phyloP scores from a whole-genome alignment of 2,888 invertebrate species.

The Stictocephala bisonia region DNA sequence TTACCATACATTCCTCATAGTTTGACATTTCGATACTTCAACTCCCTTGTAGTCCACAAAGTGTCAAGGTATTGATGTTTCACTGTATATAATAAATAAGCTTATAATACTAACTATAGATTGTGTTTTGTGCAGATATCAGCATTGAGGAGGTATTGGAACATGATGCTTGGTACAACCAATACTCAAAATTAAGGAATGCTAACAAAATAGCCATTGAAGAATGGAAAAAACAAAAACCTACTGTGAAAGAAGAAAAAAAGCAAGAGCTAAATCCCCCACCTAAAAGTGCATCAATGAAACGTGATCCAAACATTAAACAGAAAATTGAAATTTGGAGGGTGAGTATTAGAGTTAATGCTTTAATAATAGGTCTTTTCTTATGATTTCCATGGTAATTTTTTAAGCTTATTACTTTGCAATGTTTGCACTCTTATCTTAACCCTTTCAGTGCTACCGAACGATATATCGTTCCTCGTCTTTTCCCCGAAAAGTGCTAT shows the following conservation, averaged over 20 bases:
- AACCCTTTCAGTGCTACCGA: too few relatives aligned
- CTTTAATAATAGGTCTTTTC: not conserved
- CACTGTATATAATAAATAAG: too few relatives aligned
- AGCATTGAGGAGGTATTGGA: conserved; percentile 25
- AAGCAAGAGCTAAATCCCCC: not conserved
- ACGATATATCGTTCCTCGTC: too few relatives aligned
- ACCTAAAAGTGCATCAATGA: not conserved
- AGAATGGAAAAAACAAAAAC: conserved; percentile 40
- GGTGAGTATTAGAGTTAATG: not conserved
- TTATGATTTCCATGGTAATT: not conserved
- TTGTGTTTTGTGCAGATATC: conserved; percentile 37
- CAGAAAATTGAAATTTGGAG: conserved; percentile 36
- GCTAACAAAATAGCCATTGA: conserved; percentile 31
- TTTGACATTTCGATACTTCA: too few relatives aligned
- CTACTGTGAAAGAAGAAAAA: not conserved
- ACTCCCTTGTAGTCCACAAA: too few relatives aligned
- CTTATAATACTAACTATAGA: too few relatives aligned
- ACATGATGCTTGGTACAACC: conserved; percentile 35
- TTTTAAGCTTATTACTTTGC: too few relatives aligned
- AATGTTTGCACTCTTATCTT: too few relatives aligned
- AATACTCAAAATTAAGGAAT: conserved; percentile 20
- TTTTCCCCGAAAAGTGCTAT: too few relatives aligned
- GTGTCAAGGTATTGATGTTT: too few relatives aligned
- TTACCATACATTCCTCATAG: too few relatives aligned
- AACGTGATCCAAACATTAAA: conserved; percentile 31